Conservation (phyloP, 2,888 invertebrate species). For the Eubasilissa splendida region DNA sequence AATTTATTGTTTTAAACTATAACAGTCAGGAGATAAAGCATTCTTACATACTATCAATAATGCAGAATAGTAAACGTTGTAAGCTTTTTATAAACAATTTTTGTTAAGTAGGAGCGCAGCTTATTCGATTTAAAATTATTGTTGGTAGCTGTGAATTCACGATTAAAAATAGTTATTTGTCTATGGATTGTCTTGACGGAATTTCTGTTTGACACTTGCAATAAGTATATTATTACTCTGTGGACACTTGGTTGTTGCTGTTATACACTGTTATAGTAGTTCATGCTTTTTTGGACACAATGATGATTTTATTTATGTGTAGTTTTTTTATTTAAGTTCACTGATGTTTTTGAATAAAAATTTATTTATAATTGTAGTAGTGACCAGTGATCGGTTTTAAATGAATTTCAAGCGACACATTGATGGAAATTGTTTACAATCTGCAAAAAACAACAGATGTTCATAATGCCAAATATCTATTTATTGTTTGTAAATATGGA, state of each 20-base stretch:
- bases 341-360: conserved; percentile 38
- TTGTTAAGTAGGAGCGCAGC: too few species aligned
- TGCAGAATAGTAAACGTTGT: too few species aligned
- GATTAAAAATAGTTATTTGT: conserved; percentile 49
- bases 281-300: conserved; percentile 53
- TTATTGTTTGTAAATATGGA: conserved; percentile 53
- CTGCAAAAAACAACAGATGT: conserved; percentile 54
- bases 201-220: conserved; percentile 55
- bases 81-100: too few species aligned
- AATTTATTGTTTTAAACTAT: too few species aligned
- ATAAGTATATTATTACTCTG: too few species aligned
- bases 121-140: background rate
- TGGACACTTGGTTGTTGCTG: conserved; percentile 53
- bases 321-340: conserved; percentile 42
- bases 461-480: conserved; percentile 48
- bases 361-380: conserved; percentile 15
- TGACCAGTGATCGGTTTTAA: conserved; percentile 44
- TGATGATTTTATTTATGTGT: conserved; percentile 51
- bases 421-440: conserved; percentile 47
- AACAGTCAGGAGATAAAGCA: too few species aligned
- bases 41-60: too few species aligned
- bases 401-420: conserved; percentile 26
- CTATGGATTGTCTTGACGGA: conserved; percentile 57
- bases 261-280: conserved; percentile 14
- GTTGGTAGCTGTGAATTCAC: conserved; percentile 22